Percentiles rank a stretch among this genome's conserved stretches.
phyloP scores from a whole-genome alignment of 1,140 invertebrate species.

The Sinella curviseta region DNA sequence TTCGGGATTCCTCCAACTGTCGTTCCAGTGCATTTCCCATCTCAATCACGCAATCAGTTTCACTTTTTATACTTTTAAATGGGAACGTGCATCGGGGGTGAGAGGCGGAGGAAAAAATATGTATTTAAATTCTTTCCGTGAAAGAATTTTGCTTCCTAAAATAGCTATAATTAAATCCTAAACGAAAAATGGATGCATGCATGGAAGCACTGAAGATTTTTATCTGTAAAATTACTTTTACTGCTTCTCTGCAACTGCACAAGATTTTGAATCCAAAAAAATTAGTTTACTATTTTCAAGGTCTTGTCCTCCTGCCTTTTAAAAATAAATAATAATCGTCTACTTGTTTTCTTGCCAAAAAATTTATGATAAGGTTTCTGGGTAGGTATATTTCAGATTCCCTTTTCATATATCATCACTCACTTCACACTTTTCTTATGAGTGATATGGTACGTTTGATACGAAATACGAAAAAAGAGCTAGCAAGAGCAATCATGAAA shows the following conservation, averaged over 20 bases:
- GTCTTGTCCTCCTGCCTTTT: neutral
- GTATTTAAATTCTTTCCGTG: too few species aligned
- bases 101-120: too few species aligned
- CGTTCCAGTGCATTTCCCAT: conserved; percentile 16
- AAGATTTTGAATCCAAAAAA: neutral
- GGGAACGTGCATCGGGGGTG: too few species aligned
- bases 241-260: neutral
- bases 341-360: neutral
- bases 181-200: too few species aligned
- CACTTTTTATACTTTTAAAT: neutral
- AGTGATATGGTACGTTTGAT: too few species aligned
- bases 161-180: neutral
- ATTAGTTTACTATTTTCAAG: neutral
- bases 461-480: too few species aligned
- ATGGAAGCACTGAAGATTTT: too few species aligned
- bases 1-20: neutral
- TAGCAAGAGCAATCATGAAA: too few species aligned
- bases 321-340: too few species aligned
- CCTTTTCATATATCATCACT: neutral
- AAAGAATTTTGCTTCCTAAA: neutral
- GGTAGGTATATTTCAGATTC: neutral
- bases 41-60: neutral
- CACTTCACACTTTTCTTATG: neutral
- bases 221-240: neutral
- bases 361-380: neutral